These are phyloP conservation scores for Myioborus miniatus DNA, from an alignment of 2,797 vertebrate species.

Conservation along the genomic window DNA sequence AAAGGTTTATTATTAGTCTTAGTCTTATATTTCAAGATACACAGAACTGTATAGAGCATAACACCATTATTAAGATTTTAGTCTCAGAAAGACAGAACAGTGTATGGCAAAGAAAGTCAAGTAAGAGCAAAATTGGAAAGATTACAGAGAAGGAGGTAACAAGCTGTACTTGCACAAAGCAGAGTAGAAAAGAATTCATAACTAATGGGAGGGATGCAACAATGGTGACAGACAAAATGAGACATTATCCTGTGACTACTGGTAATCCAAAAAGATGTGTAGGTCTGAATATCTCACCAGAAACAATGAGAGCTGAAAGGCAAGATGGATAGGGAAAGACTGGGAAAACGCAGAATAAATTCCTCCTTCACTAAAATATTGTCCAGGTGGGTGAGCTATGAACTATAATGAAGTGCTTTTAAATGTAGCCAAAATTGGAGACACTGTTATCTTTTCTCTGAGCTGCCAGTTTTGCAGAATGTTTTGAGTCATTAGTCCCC, in stretches of 20 bases:
- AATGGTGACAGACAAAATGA: slow-evolving; percentile 4
- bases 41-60: neutral
- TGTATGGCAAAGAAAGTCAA: neutral
- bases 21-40: neutral
- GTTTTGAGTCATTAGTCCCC: neutral
- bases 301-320: neutral
- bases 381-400: neutral
- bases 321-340: neutral
- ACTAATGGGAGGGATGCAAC: neutral
- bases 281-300: neutral
- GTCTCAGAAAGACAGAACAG: neutral
- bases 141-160: slow-evolving; percentile 30
- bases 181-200: neutral
- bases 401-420: neutral
- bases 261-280: neutral
- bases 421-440: neutral
- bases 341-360: neutral
- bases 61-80: slow-evolving; percentile 13
- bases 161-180: neutral
- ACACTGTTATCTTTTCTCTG: neutral
- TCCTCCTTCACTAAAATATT: neutral
- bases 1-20: slow-evolving; percentile 15
- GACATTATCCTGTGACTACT: neutral
- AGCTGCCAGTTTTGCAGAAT: neutral
- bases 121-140: slow-evolving; percentile 1